Conservation (phyloP, 2,888 invertebrate species). For the Caenorhabditis sp. region DNA sequence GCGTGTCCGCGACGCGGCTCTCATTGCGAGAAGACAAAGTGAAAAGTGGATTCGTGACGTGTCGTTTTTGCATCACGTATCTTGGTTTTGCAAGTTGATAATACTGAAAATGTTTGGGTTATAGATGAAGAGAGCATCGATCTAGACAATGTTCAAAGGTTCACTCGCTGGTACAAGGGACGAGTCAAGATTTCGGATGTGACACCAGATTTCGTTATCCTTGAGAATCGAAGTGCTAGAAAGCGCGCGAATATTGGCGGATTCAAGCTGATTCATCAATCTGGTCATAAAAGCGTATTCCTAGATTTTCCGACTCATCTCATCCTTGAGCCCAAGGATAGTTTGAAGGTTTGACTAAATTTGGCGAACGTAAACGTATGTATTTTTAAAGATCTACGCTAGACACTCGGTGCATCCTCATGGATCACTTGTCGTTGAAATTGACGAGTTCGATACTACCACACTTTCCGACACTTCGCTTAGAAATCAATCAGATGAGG, state of each 20-base stretch:
- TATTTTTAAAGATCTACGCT: constrained; percentile 25
- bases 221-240: constrained; percentile 35
- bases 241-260: constrained; percentile 22
- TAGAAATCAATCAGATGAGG: constrained; percentile 31
- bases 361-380: constrained; percentile 25
- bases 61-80: no score
- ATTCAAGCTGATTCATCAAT: constrained; percentile 30
- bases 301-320: constrained; percentile 29
- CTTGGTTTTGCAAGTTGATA: no score
- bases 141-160: constrained; percentile 37
- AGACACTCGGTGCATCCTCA: constrained; percentile 9
- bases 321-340: constrained; percentile 38
- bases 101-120: constrained; percentile 1
- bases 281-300: constrained; percentile 24
- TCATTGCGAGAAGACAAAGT: no score
- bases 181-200: constrained; percentile 38
- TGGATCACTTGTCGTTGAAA: constrained; percentile 19
- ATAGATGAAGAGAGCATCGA: constrained; percentile 23
- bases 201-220: constrained; percentile 23
- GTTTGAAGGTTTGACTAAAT: constrained; percentile 22
- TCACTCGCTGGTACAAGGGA: constrained; percentile 42
- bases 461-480: constrained; percentile 25
- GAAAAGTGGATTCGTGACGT: no score
- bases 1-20: no score
- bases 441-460: constrained; percentile 30